Evolutionary conservation across 2,888 invertebrate species (phyloP).

Genomic region (Deilephila porcellus): DNA sequence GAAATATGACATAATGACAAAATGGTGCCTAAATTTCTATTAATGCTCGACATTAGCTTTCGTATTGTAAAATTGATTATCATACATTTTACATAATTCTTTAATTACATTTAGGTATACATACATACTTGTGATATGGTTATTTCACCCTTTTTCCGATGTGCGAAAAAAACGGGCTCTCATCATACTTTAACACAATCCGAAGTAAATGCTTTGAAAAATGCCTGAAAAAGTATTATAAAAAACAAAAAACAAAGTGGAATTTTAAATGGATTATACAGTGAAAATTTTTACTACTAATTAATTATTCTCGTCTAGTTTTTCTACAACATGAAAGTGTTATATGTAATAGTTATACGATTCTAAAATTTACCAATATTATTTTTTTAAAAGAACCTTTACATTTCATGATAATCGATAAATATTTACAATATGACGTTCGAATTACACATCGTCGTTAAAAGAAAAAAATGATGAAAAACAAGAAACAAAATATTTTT

Average conservation of each 20-base stretch:
- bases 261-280: slow-evolving; percentile 44
- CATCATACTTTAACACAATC: slow-evolving; percentile 20
- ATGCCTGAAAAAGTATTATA: slow-evolving; percentile 45
- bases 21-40: slow-evolving; percentile 26
- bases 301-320: slow-evolving; percentile 60
- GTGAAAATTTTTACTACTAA: slow-evolving; percentile 39
- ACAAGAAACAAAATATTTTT: background rate
- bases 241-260: slow-evolving; percentile 15
- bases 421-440: slow-evolving; percentile 70
- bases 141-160: slow-evolving; percentile 62
- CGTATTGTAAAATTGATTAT: slow-evolving; percentile 58
- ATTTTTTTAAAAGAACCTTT: slow-evolving; percentile 71
- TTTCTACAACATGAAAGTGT: slow-evolving; percentile 82
- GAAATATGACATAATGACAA: slow-evolving; percentile 6
- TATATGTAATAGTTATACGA: slow-evolving; percentile 68
- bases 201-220: slow-evolving; percentile 56
- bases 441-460: slow-evolving; percentile 24
- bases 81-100: slow-evolving; percentile 65
- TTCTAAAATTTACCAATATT: slow-evolving; percentile 68
- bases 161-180: slow-evolving; percentile 42
- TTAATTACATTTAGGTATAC: slow-evolving; percentile 66
- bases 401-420: slow-evolving; percentile 67
- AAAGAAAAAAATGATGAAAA: background rate
- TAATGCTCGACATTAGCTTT: slow-evolving; percentile 16
- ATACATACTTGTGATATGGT: slow-evolving; percentile 81